Evolutionary conservation across 2,113 vertebrate genomes (phyloP).

Genomic region (Ploceus nigricollis): DNA sequence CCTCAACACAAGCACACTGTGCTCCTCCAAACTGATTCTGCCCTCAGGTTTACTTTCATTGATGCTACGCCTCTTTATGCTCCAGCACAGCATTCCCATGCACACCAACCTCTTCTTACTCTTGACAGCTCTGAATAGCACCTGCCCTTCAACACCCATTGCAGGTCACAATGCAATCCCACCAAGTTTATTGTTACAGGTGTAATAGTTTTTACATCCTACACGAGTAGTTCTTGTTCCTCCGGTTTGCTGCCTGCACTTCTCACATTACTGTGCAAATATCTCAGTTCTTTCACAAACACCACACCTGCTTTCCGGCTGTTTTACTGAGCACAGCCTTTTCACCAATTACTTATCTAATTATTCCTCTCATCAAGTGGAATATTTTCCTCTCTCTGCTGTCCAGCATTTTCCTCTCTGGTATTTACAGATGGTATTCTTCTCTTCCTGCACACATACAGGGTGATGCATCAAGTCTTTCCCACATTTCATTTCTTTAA

Average conservation of each 20-base stretch:
- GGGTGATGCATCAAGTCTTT: not conserved
- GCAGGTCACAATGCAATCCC: not conserved
- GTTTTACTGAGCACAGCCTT: not conserved
- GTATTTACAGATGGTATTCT: not conserved
- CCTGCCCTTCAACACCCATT: not conserved
- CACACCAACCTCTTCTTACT: not conserved
- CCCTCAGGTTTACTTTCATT: not conserved
- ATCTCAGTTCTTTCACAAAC: not conserved
- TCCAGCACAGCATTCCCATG: not conserved
- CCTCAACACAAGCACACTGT: not conserved
- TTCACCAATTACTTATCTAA: constrained; percentile 44
- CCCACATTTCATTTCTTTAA: not conserved
- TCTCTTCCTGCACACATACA: not conserved
- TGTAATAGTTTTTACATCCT: not conserved
- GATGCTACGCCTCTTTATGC: not conserved
- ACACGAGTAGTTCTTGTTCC: constrained; percentile 40
- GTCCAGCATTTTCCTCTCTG: not conserved
- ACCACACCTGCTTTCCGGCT: constrained; percentile 30
- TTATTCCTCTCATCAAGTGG: not conserved
- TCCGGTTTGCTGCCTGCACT: constrained; percentile 39
- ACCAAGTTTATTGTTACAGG: not conserved
- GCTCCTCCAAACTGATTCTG: not conserved
- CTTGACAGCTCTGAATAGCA: not conserved
- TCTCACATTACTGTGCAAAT: not conserved
- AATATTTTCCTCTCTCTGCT: not conserved